A percentile compares a stretch with the other conserved stretches of the same genome.
Evolutionary conservation across 2,888 invertebrate genomes (phyloP).

Genomic region (Ochropacha duplaris): DNA sequence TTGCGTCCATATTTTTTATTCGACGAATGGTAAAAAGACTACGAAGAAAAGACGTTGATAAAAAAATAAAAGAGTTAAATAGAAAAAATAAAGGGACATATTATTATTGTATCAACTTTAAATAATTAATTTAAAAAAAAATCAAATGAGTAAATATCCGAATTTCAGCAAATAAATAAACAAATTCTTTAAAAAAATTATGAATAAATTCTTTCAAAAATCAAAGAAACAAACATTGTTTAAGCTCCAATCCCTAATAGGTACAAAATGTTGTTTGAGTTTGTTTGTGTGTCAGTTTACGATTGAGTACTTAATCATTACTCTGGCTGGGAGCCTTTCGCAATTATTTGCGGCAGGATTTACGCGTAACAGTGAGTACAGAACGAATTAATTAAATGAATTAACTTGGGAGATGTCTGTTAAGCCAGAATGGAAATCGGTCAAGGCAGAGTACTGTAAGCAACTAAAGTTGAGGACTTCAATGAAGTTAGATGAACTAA

Average conservation of each 20-base stretch:
- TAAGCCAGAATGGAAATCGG: background rate
- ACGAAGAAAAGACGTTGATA: no score
- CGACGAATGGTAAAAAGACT: no score
- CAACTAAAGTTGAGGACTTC: background rate
- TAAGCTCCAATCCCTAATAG: background rate
- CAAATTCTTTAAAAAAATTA: no score
- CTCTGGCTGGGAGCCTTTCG: conserved; percentile 16
- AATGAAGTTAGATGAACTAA: background rate
- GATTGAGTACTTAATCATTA: conserved; percentile 15
- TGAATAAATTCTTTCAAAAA: no score
- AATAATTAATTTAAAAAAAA: no score
- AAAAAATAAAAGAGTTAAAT: no score
- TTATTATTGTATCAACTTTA: no score
- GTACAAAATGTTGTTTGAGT: conserved; percentile 2
- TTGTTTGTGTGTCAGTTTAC: conserved; percentile 9
- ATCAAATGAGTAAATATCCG: no score
- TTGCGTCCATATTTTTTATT: no score
- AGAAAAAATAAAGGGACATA: no score
- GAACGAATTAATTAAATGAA: conserved; percentile 6
- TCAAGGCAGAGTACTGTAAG: background rate
- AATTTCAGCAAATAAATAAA: no score
- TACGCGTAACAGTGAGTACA: conserved; percentile 8
- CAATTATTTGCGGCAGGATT: conserved; percentile 28
- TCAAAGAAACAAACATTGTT: background rate
- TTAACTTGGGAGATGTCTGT: conserved; percentile 6